Evolutionary conservation across 2,113 vertebrate genomes (phyloP).

Genomic region (Arizona elegans): DNA sequence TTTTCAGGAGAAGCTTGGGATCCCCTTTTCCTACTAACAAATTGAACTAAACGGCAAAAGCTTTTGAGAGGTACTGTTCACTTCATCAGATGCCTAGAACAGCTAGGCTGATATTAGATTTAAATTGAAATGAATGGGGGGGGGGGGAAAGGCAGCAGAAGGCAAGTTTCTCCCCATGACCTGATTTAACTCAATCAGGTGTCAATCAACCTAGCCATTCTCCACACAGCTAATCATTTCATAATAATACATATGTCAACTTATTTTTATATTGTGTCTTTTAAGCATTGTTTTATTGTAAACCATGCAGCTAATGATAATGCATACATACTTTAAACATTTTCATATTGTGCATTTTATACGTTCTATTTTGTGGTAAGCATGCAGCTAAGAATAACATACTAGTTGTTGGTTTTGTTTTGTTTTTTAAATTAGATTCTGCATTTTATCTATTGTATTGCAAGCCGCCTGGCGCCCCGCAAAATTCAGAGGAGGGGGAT

Average conservation of each 20-base stretch:
- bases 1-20: background rate
- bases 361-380: background rate
- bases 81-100: background rate
- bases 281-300: background rate
- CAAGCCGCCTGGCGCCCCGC: background rate
- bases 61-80: background rate
- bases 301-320: background rate
- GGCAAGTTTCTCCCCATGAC: background rate
- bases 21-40: background rate
- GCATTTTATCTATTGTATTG: background rate
- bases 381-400: background rate
- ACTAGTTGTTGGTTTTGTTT: background rate
- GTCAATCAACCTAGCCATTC: background rate
- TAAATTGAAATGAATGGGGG: background rate
- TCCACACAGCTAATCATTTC: background rate
- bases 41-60: background rate
- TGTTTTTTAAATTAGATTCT: background rate
- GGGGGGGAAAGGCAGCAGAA: background rate
- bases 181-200: background rate
- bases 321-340: background rate
- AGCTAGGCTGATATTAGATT: background rate
- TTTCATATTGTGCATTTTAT: background rate
- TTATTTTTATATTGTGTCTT: background rate
- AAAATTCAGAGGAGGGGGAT: background rate
- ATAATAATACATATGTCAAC: background rate